Conservation (phyloP, 1,140 invertebrate genomes). For the Heliconius himera region DNA sequence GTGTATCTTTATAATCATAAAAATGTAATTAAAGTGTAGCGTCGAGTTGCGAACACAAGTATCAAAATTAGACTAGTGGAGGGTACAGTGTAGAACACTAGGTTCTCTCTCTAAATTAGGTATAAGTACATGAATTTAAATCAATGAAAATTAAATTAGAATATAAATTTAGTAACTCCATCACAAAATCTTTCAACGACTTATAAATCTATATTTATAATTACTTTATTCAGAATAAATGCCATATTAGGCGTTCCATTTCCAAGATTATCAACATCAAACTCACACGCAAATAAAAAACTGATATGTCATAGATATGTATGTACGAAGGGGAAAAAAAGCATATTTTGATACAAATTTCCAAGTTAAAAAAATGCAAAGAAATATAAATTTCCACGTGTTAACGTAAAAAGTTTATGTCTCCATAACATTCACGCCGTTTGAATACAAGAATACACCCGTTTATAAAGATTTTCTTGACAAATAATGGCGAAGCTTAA, state of each 20-base stretch:
- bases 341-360: not conserved
- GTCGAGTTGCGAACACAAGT: too few relatives aligned
- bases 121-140: too few relatives aligned
- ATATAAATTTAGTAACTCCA: too few relatives aligned
- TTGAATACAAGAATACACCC: slow-evolving; percentile 30
- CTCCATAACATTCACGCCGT: slow-evolving; percentile 48
- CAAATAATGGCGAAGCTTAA: slow-evolving; percentile 59
- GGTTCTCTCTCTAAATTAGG: too few relatives aligned
- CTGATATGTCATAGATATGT: not conserved
- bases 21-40: not conserved
- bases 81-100: too few relatives aligned
- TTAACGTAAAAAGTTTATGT: slow-evolving; percentile 39
- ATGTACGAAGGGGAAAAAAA: not conserved
- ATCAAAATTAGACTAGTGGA: too few relatives aligned
- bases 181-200: too few relatives aligned
- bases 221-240: too few relatives aligned
- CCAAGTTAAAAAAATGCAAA: not conserved
- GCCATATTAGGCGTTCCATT: too few relatives aligned
- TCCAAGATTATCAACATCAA: not conserved
- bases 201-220: too few relatives aligned
- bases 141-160: too few relatives aligned
- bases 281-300: not conserved
- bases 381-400: slow-evolving; percentile 31
- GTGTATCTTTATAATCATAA: not conserved
- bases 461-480: slow-evolving; percentile 42